Conservation (phyloP, 2,888 invertebrate genomes). For the Idaea dimidiata region DNA sequence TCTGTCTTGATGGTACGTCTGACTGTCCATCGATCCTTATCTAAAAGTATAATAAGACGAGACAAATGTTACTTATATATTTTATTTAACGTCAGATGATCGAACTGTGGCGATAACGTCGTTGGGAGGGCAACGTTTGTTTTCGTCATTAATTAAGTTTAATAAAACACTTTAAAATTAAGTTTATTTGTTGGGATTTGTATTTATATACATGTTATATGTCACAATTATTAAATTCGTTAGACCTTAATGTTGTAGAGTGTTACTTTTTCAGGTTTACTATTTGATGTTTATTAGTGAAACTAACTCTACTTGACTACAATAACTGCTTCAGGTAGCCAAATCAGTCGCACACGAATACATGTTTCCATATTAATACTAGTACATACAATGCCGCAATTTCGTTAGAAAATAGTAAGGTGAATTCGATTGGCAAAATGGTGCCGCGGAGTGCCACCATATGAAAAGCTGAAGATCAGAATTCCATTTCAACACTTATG, state of each 20-base stretch:
- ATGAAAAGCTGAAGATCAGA: background rate
- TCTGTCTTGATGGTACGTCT: slow-evolving; percentile 70
- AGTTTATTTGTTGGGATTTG: slow-evolving; percentile 49
- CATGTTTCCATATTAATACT: no score
- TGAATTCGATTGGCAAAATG: no score
- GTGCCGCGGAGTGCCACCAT: no score
- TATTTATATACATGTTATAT: slow-evolving; percentile 25
- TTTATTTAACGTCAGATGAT: slow-evolving; percentile 78
- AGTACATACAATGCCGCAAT: no score
- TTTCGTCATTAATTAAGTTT: slow-evolving; percentile 69
- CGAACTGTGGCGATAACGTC: slow-evolving; percentile 68
- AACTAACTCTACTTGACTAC: background rate
- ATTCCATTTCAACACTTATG: background rate
- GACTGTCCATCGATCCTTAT: slow-evolving; percentile 78
- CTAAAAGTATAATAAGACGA: slow-evolving; percentile 74
- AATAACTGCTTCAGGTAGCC: no score
- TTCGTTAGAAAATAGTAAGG: no score
- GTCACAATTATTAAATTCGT: background rate
- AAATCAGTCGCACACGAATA: no score
- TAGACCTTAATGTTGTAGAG: background rate
- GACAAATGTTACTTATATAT: slow-evolving; percentile 79
- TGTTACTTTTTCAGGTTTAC: background rate
- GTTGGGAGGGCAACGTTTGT: slow-evolving; percentile 65
- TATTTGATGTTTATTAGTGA: background rate
- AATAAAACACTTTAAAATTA: no score